A percentile compares a stretch with the other conserved stretches of the same genome.
Conservation (phyloP, 1,140 invertebrate genomes). For the Ganaspis sp. region DNA sequence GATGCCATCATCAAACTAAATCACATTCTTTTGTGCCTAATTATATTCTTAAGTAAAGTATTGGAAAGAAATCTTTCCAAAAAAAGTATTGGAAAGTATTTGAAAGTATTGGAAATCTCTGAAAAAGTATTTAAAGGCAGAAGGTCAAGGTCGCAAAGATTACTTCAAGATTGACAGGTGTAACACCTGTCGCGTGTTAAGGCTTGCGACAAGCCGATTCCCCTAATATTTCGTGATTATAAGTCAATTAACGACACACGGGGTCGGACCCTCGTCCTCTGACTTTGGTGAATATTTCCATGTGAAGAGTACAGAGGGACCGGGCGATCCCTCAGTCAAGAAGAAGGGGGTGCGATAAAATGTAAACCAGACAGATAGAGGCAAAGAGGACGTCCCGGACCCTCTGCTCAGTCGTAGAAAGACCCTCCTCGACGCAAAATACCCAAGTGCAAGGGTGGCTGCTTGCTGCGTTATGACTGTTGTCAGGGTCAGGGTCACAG, state of each 20-base stretch:
- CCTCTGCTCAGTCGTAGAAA: constrained; percentile 48
- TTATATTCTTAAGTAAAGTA: too few species aligned
- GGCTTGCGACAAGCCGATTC: too few species aligned
- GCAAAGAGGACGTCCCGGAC: constrained; percentile 41
- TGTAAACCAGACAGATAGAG: constrained; percentile 49
- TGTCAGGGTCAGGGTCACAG: constrained; percentile 58
- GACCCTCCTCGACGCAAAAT: constrained; percentile 52
- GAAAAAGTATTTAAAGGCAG: too few species aligned
- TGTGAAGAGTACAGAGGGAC: background rate
- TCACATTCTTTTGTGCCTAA: too few species aligned
- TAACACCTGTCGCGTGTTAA: background rate
- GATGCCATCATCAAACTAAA: too few species aligned
- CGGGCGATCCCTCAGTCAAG: constrained; percentile 46
- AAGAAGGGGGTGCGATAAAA: constrained; percentile 57
- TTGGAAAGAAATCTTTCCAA: too few species aligned
- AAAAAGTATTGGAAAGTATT: too few species aligned
- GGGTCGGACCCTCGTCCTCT: constrained; percentile 41
- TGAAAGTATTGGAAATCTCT: too few species aligned
- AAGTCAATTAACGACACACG: constrained; percentile 42
- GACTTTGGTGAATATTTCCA: constrained; percentile 45
- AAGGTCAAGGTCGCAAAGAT: too few species aligned
- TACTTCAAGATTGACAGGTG: background rate
- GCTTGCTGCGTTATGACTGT: constrained; percentile 59
- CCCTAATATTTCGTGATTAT: constrained; percentile 32
- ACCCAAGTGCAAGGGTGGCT: constrained; percentile 56